Base-by-base conservation (phyloP, 2,888 invertebrate species). In the Pseudococcus longispinus region DNA sequence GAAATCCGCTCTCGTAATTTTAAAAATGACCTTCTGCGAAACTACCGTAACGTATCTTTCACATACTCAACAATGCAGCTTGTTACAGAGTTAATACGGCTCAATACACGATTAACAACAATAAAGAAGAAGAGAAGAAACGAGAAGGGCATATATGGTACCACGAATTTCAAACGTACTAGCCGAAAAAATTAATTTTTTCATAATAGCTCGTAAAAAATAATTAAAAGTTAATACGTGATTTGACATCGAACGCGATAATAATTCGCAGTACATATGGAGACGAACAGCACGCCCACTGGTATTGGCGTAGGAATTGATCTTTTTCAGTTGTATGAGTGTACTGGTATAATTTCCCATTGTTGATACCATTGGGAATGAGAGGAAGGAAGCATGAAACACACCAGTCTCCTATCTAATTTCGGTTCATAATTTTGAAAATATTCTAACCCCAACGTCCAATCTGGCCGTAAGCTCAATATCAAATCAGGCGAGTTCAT, bases 11-110 rank as follows among this genome's bases (percentile, higher is more conserved):
- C 23, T 60, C 23, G 60, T 60, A 60, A 60, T 60, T 60, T 60
- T 13, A 60, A 60, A 20, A 60, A 60, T 60, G 60, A 60, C 60
- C 60, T 60, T 60, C 60, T 60, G 60, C 60, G 60, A 60, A 60
- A 60, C 60, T 60, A 60, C 60, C 60, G 60, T 60, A 60, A 60
- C 60, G 23, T 60, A 60, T 60, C 60, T 23, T 60, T 60, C 60
- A 60, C 60, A 23, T 60, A 60, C 23, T 60, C 60, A 60, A 60
- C 60, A 60, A 60, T 60, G 60, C 23, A 23, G 60, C 60, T 60
- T 60, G 60, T 60, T 60, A 60, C 13, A 60, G 23, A 60, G 60
- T 60, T 60, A 60, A 60, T 60, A 23, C 60, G 23, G 13, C 60
- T 60, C 60, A 60, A 60, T 60, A 60, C 60, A 23, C 60, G 60